Base-by-base conservation (phyloP, 92 coral and sea anemone genomes). In the Epizoanthus scotinus region DNA sequence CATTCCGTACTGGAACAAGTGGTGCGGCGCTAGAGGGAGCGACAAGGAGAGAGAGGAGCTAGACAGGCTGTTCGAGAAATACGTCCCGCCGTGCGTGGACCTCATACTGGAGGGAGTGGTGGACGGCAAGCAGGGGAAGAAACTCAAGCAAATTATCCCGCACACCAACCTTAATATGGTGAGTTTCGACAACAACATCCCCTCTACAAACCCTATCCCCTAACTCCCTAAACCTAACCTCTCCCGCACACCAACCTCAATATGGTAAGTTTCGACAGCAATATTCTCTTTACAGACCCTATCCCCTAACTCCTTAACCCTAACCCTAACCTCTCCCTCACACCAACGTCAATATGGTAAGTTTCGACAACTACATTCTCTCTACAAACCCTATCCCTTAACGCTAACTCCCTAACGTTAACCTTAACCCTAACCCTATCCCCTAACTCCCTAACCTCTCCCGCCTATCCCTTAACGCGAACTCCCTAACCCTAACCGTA, bases 81-180 rank as follows among this genome's bases (percentile, higher is more conserved):
- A 96, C 62, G 98, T 96, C 3, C 99, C 99, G 0, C 77, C 94
- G 26, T 89, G 98, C 47, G 91, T 96, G 27, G 98, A 93, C 63
- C 92, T 96, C 40, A 96, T 96, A 57, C 85, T 96, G 77, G 99
- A 96, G 78, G 99, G 99, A 12, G 86, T 96, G 81, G 83, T 96
- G 65, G 99, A 96, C 15, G 99, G 99, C 18, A 96, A 96, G 63
- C 94, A 94, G 67, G 99, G 91, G 62, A 96, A 96, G 94, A 96
- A 93, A 71, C 86, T 96, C 74, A 96, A 96, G 86, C 90, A 95
- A 55, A 96, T 96, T 57, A 96, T 96, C 79, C 99, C 98, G 13
- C 88, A 89, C 63, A 96, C 99, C 5, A 96, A 96, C 81, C 90
- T 96, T 47, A 96, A 96, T 63, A 96, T 96, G 99, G 99, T 95